A percentile compares a stretch with the other conserved stretches of the same genome.
phyloP scores from a whole-genome alignment of 2,888 invertebrate species.

The Diplolepis rosae region DNA sequence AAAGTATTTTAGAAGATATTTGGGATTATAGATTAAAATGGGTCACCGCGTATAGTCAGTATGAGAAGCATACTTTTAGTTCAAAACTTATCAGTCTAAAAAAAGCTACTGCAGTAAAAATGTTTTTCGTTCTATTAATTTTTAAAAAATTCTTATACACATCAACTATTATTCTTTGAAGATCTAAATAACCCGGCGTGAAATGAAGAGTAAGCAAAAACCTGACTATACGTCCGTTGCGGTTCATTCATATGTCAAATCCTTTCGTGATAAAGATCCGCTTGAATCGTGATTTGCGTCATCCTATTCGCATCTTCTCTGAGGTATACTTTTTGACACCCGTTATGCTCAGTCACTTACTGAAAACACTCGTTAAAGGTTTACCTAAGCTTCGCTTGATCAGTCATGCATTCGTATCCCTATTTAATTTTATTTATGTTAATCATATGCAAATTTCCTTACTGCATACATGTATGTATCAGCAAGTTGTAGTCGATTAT shows the following conservation, averaged over 20 bases:
- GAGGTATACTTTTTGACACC: constrained; percentile 23
- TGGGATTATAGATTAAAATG: too few species aligned
- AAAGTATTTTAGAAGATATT: too few species aligned
- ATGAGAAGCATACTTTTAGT: too few species aligned
- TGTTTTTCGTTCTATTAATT: background rate
- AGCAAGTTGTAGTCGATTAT: constrained; percentile 20
- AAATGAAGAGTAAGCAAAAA: constrained; percentile 36
- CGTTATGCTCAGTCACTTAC: background rate
- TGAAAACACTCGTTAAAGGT: constrained; percentile 23
- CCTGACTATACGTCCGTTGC: constrained; percentile 36
- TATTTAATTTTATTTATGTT: constrained; percentile 18
- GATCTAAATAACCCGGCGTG: background rate
- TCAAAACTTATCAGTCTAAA: background rate
- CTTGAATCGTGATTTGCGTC: constrained; percentile 40
- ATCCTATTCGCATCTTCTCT: constrained; percentile 21
- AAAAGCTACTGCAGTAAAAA: background rate
- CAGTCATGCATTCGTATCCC: background rate
- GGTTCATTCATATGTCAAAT: constrained; percentile 55
- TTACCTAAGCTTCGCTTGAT: constrained; percentile 15
- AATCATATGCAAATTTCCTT: constrained; percentile 18
- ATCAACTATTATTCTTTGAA: constrained; percentile 6
- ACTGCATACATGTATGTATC: too few species aligned
- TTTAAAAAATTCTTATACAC: background rate
- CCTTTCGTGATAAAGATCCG: constrained; percentile 54
- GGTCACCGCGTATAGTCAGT: too few species aligned